phyloP scores from a whole-genome alignment of 1,140 invertebrate genomes.

The Manduca sexta region DNA sequence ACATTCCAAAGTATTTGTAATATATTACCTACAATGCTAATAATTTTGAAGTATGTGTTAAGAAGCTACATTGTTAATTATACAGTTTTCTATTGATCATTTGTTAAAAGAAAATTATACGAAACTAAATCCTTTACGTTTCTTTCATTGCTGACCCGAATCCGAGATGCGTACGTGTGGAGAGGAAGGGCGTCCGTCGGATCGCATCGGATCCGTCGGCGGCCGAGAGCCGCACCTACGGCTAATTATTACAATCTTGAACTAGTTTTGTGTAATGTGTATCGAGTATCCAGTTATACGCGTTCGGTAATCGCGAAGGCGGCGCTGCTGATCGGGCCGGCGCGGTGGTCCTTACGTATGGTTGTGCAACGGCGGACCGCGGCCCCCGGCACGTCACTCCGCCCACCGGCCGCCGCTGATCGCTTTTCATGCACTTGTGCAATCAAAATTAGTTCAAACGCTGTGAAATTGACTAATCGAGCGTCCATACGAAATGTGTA shows the following conservation, averaged over 20 bases:
- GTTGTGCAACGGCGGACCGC: conserved; percentile 41
- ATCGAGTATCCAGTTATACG: no score
- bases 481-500: conserved; percentile 28
- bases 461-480: conserved; percentile 43
- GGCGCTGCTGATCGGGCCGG: no score
- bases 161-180: neutral
- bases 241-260: conserved; percentile 63
- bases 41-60: conserved; percentile 72
- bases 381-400: conserved; percentile 22
- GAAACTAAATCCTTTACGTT: conserved; percentile 69
- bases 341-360: no score
- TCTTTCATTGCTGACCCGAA: conserved; percentile 41
- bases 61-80: conserved; percentile 73
- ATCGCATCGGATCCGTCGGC: no score
- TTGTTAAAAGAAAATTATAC: conserved; percentile 74
- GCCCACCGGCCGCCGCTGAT: conserved; percentile 20
- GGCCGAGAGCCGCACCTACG: conserved; percentile 16
- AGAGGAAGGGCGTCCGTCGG: no score
- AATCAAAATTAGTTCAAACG: conserved; percentile 31
- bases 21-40: conserved; percentile 70
- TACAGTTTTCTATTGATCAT: conserved; percentile 74
- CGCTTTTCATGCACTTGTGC: conserved; percentile 46
- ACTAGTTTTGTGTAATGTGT: conserved; percentile 30
- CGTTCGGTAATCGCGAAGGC: conserved; percentile 11
- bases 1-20: conserved; percentile 73